phyloP scores from a whole-genome alignment of 2,888 invertebrate species.

The Spatulosminthurus flaviceps region DNA sequence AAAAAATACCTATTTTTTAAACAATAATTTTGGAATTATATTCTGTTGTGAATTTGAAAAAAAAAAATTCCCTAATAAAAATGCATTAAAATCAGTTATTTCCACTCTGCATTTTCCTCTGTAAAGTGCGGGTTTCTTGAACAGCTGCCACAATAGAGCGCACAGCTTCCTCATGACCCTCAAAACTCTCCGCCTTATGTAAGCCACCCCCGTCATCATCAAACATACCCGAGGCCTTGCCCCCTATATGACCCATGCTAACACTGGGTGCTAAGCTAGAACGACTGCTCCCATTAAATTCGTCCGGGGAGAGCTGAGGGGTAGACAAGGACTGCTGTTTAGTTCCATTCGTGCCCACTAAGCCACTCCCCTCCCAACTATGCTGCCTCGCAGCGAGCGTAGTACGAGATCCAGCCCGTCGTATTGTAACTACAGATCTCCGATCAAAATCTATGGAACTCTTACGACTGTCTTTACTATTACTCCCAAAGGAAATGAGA shows the following conservation, averaged over 20 bases:
- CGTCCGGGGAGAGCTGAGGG: constrained; percentile 62
- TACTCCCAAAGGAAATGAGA: constrained; percentile 65
- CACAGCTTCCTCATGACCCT: constrained; percentile 76
- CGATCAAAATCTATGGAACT: constrained; percentile 68
- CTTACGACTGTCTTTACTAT: constrained; percentile 68
- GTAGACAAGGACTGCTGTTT: constrained; percentile 50
- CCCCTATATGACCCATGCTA: constrained; percentile 62
- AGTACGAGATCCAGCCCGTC: constrained; percentile 59
- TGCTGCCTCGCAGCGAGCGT: constrained; percentile 48
- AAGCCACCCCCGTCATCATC: constrained; percentile 65
- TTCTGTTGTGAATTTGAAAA: background rate
- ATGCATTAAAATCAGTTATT: background rate
- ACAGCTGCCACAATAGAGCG: constrained; percentile 75
- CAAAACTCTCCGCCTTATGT: constrained; percentile 74
- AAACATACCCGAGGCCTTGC: constrained; percentile 61
- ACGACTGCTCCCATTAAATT: constrained; percentile 52
- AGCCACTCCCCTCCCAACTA: constrained; percentile 48
- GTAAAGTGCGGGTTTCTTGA: constrained; percentile 71
- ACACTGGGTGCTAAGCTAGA: constrained; percentile 61
- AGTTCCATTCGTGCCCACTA: background rate
- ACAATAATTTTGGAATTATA: background rate
- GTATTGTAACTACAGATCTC: constrained; percentile 64
- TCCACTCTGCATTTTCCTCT: constrained; percentile 59
- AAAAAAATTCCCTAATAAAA: background rate
- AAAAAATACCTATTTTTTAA: too few species aligned